Conservation (phyloP, 2,797 vertebrate species). For the Muscicapa comitata region DNA sequence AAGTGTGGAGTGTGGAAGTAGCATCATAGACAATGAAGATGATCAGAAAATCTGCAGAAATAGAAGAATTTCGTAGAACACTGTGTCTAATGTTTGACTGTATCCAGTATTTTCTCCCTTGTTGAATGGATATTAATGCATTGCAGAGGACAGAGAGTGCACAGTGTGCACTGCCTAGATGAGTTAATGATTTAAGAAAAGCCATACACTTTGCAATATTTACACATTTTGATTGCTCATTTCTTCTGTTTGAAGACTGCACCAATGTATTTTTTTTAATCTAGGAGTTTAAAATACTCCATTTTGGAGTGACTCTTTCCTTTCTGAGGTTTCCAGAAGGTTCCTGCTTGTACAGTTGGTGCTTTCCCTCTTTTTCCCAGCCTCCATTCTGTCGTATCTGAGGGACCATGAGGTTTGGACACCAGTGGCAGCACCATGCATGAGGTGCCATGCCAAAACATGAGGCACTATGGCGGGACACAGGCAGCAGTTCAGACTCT, state of each 20-base stretch:
- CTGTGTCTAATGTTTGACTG: background rate
- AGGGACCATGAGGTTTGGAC: accelerated
- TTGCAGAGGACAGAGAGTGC: background rate
- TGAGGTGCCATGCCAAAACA: background rate
- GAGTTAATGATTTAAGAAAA: background rate
- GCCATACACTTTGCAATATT: background rate
- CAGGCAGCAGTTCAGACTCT: background rate
- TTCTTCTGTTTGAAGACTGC: background rate
- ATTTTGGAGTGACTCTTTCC: background rate
- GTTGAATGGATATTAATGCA: background rate
- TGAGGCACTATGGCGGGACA: background rate
- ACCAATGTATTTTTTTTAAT: background rate
- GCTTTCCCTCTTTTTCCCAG: background rate
- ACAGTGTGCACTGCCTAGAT: background rate
- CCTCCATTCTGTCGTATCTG: background rate
- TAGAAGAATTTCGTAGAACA: background rate
- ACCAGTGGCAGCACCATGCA: background rate
- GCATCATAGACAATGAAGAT: background rate
- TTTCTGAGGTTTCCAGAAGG: background rate
- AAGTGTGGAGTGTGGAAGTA: background rate
- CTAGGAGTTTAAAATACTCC: background rate
- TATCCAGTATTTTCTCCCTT: background rate
- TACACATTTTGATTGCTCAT: background rate
- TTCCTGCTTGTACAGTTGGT: background rate
- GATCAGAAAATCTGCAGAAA: background rate